Conservation (phyloP, 1,140 invertebrate genomes). For the Sinonovacula constricta region DNA sequence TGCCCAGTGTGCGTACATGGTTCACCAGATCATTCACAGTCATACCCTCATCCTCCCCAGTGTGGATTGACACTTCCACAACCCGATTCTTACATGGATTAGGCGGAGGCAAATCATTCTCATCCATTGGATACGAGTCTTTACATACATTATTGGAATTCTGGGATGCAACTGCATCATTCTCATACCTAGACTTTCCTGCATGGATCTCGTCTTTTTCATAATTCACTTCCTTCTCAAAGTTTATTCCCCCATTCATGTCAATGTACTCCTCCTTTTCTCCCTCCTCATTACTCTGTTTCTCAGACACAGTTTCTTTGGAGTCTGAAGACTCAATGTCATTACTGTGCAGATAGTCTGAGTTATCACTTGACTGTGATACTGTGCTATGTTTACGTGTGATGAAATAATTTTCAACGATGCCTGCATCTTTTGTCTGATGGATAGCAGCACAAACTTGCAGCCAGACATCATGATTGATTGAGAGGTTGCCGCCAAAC, state of each 20-base stretch:
- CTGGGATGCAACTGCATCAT: slow-evolving; percentile 50
- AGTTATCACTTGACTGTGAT: slow-evolving; percentile 65
- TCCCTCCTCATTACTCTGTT: slow-evolving; percentile 75
- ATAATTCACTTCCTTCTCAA: slow-evolving; percentile 64
- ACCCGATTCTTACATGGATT: slow-evolving; percentile 66
- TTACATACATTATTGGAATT: slow-evolving; percentile 55
- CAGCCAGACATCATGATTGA: slow-evolving; percentile 95
- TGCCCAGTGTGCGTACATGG: slow-evolving; percentile 86
- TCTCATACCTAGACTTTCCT: slow-evolving; percentile 61
- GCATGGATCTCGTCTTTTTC: slow-evolving; percentile 60
- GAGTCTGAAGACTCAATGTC: slow-evolving; percentile 80
- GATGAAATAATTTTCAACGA: slow-evolving; percentile 67
- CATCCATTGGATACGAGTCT: slow-evolving; percentile 3
- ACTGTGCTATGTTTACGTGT: slow-evolving; percentile 41
- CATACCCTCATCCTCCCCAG: slow-evolving; percentile 80
- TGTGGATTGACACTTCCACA: slow-evolving; percentile 72
- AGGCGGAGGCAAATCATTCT: slow-evolving; percentile 29
- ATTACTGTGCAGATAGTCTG: slow-evolving; percentile 63
- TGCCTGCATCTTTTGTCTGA: slow-evolving; percentile 54
- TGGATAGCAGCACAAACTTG: slow-evolving; percentile 84
- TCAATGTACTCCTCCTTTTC: slow-evolving; percentile 71
- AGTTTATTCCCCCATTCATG: slow-evolving; percentile 48
- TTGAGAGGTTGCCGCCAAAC: slow-evolving; percentile 90
- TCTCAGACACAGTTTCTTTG: slow-evolving; percentile 76
- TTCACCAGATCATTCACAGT: slow-evolving; percentile 89